Percentiles rank a stretch among this genome's conserved stretches.
Conservation (phyloP, 1,140 invertebrate genomes). For the Orchesella cincta region DNA sequence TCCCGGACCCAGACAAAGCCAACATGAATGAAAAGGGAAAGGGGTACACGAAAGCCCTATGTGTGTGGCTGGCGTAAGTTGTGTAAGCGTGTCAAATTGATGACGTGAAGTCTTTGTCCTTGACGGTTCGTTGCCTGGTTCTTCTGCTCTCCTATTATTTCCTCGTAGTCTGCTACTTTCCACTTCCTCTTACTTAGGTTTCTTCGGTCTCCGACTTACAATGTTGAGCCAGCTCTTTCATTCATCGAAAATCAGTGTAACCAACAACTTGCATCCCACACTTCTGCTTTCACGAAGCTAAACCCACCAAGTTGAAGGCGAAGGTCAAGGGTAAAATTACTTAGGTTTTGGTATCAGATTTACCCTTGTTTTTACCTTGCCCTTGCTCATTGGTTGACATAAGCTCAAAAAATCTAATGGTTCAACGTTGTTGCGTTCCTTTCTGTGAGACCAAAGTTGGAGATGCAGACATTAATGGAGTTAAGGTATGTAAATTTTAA, state of each 20-base stretch:
- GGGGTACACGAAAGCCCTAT: not conserved
- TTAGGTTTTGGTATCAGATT: too few relatives aligned
- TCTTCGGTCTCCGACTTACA: too few relatives aligned
- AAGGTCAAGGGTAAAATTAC: too few relatives aligned
- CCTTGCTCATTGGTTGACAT: too few relatives aligned
- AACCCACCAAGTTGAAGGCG: too few relatives aligned
- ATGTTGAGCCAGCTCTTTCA: too few relatives aligned
- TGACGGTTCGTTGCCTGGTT: slow-evolving; percentile 27
- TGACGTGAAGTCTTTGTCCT: slow-evolving; percentile 27
- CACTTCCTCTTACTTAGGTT: too few relatives aligned
- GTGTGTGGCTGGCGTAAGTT: not conserved
- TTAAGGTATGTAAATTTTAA: slow-evolving; percentile 34
- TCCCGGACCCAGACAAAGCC: slow-evolving; percentile 23
- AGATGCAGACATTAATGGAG: slow-evolving; percentile 37
- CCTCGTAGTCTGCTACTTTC: too few relatives aligned
- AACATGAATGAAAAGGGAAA: slow-evolving; percentile 3
- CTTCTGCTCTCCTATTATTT: slow-evolving; percentile 6
- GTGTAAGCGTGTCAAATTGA: not conserved
- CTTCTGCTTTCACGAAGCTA: too few relatives aligned
- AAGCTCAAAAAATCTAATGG: slow-evolving; percentile 22
- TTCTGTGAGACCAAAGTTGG: slow-evolving; percentile 42
- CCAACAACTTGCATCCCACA: too few relatives aligned
- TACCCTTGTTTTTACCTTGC: too few relatives aligned
- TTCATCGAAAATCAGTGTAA: too few relatives aligned
- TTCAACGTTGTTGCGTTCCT: slow-evolving; percentile 44